Percentiles rank a stretch among this genome's conserved stretches.
phyloP scores from a whole-genome alignment of 2,113 vertebrate genomes.

The Dasyurus viverrinus region DNA sequence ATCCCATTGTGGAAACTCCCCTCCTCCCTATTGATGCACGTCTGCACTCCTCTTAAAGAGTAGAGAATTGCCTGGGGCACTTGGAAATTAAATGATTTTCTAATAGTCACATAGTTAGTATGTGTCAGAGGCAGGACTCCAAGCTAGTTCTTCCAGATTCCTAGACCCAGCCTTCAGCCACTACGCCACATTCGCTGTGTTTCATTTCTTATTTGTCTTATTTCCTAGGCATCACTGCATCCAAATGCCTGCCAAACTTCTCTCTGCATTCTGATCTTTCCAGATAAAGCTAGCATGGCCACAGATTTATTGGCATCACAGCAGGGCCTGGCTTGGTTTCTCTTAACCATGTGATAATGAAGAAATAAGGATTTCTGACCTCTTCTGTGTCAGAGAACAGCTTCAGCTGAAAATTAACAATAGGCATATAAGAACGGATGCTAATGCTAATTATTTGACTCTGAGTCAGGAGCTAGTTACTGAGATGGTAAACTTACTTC shows the following conservation, averaged over 20 bases:
- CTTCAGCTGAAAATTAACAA: neutral
- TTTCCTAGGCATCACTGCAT: neutral
- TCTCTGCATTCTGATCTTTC: neutral
- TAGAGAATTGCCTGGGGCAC: neutral
- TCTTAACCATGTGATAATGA: neutral
- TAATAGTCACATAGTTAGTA: neutral
- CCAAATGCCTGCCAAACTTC: neutral
- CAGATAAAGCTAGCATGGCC: neutral
- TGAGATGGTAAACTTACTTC: neutral
- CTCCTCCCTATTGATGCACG: neutral
- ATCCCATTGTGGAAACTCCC: neutral
- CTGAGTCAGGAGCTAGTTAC: neutral
- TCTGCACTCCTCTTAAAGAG: neutral
- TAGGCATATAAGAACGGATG: neutral
- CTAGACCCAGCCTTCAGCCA: neutral
- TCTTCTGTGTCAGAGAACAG: slow-evolving; percentile 36
- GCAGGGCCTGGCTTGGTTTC: neutral
- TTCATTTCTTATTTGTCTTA: neutral
- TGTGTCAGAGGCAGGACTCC: neutral
- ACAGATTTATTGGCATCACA: neutral
- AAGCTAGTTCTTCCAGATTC: neutral
- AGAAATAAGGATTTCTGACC: neutral
- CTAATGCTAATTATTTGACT: neutral
- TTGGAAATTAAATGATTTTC: neutral
- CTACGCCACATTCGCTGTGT: neutral